Evolutionary conservation across 2,113 vertebrate species (phyloP), one percentile per base, ranked within the genome.

Genomic region (Neolamprologus sp.): DNA sequence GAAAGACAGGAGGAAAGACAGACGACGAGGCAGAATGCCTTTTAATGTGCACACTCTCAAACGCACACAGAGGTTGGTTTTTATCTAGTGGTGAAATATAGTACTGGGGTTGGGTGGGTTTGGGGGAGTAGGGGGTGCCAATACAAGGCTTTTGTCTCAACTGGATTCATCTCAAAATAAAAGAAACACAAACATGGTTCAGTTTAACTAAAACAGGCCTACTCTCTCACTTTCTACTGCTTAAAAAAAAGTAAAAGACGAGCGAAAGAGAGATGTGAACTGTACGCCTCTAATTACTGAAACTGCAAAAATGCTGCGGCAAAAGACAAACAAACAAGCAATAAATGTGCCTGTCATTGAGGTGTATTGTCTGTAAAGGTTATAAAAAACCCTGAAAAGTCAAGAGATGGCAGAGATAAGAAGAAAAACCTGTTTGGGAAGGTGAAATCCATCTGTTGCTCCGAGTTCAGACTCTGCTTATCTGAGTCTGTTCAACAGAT

Each of bases 1-100:
- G 85, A 37, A 85, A 81, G 51, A 87, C 16, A 82, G 42, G 37
- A 51, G 78, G 57, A 37, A 19, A 63, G 31, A 37, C 60, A 37
- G 33, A 68, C 7, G 47, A 85, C 2, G 26, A 71, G 10, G 37
- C 65, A 19, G 54, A 35, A 9, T 3, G 87, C 57, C 35, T 91
- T 87, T 87, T 31, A 81, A 81, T 31, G 31, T 83, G 51, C 47
- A 45, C 8, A 4, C 35, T 58, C 35, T 17, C 79, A 54, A 11
- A 81, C 4, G 51, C 42, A 47, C 42, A 9, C 63, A 19, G 17
- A 31, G 26, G 84, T 26, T 75, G 45, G 35, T 84, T 78, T 79
- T 89, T 42, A 87, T 88, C 87, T 89, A 54, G 28, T 42, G 31
- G 26, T 86, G 80, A 37, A 90, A 90, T 81, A 78, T 14, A 65